phyloP scores from a whole-genome alignment of 2,797 vertebrate species.

The Pitangus sulphuratus region DNA sequence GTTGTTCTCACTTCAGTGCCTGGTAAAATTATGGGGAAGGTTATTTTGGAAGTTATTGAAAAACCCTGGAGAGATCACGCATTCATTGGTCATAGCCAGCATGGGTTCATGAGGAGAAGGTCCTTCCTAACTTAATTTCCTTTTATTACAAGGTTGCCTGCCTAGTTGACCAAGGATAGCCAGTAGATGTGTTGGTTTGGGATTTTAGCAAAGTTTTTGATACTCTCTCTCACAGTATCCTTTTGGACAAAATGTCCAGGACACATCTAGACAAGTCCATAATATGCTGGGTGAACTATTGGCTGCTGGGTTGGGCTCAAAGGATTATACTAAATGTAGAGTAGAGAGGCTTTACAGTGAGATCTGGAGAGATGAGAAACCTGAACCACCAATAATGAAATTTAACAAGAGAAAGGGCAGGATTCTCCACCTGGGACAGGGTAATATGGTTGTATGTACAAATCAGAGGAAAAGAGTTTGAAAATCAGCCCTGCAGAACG shows the following conservation, averaged over 20 bases:
- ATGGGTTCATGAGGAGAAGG: background rate
- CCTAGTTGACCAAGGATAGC: background rate
- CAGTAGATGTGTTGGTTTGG: background rate
- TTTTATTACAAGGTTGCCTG: background rate
- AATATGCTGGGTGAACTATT: background rate
- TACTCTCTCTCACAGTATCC: background rate
- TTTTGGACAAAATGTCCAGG: background rate
- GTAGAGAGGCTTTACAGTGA: background rate
- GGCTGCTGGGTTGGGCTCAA: background rate
- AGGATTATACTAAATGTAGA: background rate
- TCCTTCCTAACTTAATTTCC: background rate
- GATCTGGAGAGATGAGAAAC: background rate
- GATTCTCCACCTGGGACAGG: background rate
- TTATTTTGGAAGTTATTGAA: background rate
- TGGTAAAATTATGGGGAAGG: background rate
- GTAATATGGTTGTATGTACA: background rate
- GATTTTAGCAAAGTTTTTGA: background rate
- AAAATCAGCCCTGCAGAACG: background rate
- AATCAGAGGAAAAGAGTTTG: background rate
- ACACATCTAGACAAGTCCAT: background rate
- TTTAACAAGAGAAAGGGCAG: background rate
- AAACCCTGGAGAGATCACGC: background rate
- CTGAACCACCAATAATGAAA: background rate
- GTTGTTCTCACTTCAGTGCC: background rate
- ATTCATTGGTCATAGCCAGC: background rate